Conservation (phyloP, 2,888 invertebrate species). For the Tiliacea citrago region DNA sequence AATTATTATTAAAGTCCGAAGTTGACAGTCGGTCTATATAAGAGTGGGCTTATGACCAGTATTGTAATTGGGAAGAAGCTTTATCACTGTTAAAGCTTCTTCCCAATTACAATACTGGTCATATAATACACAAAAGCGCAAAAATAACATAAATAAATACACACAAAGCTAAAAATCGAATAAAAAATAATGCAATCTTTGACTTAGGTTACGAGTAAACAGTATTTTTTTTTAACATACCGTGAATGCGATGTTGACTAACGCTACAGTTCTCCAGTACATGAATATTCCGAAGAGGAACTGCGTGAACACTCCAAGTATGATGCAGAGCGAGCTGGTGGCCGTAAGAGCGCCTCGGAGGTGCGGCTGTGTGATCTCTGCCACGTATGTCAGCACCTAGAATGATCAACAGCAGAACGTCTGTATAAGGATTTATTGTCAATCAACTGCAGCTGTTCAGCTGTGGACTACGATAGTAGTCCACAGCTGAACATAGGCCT, state of each 20-base stretch:
- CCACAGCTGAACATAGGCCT: background rate
- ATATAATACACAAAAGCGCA: background rate
- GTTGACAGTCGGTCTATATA: background rate
- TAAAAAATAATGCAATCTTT: background rate
- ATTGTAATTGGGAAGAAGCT: no score
- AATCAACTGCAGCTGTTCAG: no score
- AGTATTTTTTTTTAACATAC: constrained; percentile 69
- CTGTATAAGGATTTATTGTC: background rate
- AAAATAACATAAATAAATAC: background rate
- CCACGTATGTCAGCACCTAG: constrained; percentile 95
- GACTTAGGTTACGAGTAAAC: background rate
- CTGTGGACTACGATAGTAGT: no score
- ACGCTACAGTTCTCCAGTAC: constrained; percentile 93
- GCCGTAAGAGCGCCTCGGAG: constrained; percentile 94
- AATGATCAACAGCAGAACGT: constrained; percentile 11
- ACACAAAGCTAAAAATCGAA: background rate
- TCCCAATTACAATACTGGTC: background rate
- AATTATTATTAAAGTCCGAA: background rate
- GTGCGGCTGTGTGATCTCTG: constrained; percentile 95
- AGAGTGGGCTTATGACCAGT: no score
- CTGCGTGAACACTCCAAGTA: constrained; percentile 94
- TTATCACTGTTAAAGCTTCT: background rate
- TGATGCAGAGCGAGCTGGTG: constrained; percentile 94
- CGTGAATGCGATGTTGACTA: constrained; percentile 92
- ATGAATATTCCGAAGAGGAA: constrained; percentile 93